Evolutionary conservation across 2,888 invertebrate species (phyloP).

Genomic region (Andrena marginata): DNA sequence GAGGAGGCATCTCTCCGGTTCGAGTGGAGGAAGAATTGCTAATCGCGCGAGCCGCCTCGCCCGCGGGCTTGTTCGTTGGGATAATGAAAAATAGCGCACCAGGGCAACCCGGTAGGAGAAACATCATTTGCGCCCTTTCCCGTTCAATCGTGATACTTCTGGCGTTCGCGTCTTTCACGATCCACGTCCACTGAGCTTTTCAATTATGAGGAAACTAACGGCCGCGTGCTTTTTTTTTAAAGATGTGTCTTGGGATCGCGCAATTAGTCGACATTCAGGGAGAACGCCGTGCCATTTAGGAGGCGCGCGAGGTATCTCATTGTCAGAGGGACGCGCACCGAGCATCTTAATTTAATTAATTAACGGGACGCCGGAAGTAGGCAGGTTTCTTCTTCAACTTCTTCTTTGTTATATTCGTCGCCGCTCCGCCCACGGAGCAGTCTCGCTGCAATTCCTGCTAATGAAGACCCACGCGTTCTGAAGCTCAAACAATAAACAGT

Average conservation of each 20-base stretch:
- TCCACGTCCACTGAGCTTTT: neutral
- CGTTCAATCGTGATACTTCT: conserved; percentile 18
- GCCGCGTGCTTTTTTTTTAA: neutral
- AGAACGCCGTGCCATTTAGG: conserved; percentile 17
- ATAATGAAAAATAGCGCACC: conserved; percentile 50
- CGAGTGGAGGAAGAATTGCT: conserved; percentile 50
- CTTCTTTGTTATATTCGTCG: conserved; percentile 48
- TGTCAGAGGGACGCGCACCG: neutral
- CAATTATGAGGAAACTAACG: conserved; percentile 6
- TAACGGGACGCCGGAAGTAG: conserved; percentile 69
- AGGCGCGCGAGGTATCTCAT: neutral
- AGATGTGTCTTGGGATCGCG: conserved; percentile 8
- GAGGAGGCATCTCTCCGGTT: conserved; percentile 43
- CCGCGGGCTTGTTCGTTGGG: conserved; percentile 29
- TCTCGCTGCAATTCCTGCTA: conserved; percentile 68
- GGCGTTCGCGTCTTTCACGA: neutral
- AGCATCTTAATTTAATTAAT: conserved; percentile 75
- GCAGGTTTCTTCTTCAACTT: conserved; percentile 57
- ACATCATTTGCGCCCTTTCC: conserved; percentile 18
- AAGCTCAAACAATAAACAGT: conserved; percentile 72
- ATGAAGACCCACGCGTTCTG: conserved; percentile 72
- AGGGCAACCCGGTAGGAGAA: conserved; percentile 34
- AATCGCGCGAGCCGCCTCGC: conserved; percentile 41
- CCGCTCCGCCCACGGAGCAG: conserved; percentile 19
- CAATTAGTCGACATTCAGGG: conserved; percentile 36